phyloP scores from a whole-genome alignment of 2,113 vertebrate genomes.

The Prionailurus bengalensis region DNA sequence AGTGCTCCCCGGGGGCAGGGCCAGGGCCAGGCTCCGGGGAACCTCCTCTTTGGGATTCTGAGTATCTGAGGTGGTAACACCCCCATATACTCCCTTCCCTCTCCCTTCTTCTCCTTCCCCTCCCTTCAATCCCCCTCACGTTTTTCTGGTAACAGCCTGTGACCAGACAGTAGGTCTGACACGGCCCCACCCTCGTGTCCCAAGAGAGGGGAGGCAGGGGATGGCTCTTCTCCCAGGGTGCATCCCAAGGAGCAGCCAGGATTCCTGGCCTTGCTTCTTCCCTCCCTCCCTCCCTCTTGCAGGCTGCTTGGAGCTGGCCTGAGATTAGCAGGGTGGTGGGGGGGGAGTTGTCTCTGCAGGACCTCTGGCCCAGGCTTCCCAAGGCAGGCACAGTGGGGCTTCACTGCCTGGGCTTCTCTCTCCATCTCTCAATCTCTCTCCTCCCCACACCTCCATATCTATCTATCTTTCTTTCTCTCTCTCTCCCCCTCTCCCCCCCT shows the following conservation, averaged over 20 bases:
- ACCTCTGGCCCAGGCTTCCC: constrained; percentile 75
- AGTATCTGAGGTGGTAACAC: constrained; percentile 58
- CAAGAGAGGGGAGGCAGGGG: constrained; percentile 62
- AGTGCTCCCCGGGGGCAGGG: constrained; percentile 64
- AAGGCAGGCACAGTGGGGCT: constrained; percentile 79
- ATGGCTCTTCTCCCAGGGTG: constrained; percentile 40
- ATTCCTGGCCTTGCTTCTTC: constrained; percentile 64
- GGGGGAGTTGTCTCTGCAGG: constrained; percentile 74
- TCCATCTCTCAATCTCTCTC: constrained; percentile 71
- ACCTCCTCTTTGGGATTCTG: constrained; percentile 64
- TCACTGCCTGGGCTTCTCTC: constrained; percentile 73
- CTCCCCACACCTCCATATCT: constrained; percentile 45
- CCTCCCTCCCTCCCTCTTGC: constrained; percentile 65
- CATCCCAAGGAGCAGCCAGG: constrained; percentile 62
- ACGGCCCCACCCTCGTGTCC: constrained; percentile 35
- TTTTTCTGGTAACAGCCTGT: constrained; percentile 70
- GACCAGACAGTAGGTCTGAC: constrained; percentile 67
- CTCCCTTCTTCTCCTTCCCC: constrained; percentile 51
- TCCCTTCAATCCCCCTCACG: constrained; percentile 37
- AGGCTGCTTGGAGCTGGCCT: constrained; percentile 78
- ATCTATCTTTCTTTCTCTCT: not conserved
- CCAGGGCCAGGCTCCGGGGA: constrained; percentile 68
- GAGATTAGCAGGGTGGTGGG: constrained; percentile 64
- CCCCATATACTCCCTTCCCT: constrained; percentile 46
- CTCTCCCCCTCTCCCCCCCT: not conserved